A percentile compares a stretch with the other conserved stretches of the same genome.
Evolutionary conservation across 2,797 vertebrate genomes (phyloP).

Genomic region (Nannoperca australis): DNA sequence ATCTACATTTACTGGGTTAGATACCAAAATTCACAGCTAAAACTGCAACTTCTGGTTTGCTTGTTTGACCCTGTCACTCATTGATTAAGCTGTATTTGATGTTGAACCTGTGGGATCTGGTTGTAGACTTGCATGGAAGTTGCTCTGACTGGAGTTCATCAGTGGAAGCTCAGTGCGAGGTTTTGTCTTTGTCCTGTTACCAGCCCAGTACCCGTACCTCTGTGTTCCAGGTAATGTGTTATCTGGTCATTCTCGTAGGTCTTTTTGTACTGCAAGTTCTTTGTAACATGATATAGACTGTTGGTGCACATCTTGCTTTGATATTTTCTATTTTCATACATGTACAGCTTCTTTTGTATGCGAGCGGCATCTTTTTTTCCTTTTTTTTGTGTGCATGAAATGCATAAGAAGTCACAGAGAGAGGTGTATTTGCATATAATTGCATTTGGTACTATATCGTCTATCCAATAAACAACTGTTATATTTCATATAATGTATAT

Average conservation of each 20-base stretch:
- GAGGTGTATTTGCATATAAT: constrained; percentile 84
- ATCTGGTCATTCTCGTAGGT: constrained; percentile 75
- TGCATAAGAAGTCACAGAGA: constrained; percentile 74
- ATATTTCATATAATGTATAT: constrained; percentile 90
- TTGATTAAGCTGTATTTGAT: constrained; percentile 57
- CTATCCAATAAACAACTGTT: constrained; percentile 85
- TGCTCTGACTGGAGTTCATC: constrained; percentile 43
- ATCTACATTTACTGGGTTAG: constrained; percentile 66
- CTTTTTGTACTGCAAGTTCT: constrained; percentile 84
- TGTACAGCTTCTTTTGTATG: constrained; percentile 85
- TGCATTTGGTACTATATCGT: constrained; percentile 88
- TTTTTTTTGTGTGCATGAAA: constrained; percentile 80
- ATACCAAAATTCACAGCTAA: constrained; percentile 67
- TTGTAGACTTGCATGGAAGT: constrained; percentile 53
- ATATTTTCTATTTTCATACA: constrained; percentile 90
- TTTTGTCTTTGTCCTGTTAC: constrained; percentile 63
- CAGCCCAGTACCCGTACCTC: constrained; percentile 67
- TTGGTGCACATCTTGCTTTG: constrained; percentile 86
- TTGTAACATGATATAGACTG: constrained; percentile 81
- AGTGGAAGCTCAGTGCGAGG: constrained; percentile 45
- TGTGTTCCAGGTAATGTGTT: constrained; percentile 77
- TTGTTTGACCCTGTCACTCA: constrained; percentile 60
- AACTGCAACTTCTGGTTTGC: constrained; percentile 56
- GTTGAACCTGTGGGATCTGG: constrained; percentile 51
- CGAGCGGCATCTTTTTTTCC: constrained; percentile 69